Evolutionary conservation across 2,888 invertebrate genomes (phyloP).

Genomic region (Pycnomerus fuliginosus): DNA sequence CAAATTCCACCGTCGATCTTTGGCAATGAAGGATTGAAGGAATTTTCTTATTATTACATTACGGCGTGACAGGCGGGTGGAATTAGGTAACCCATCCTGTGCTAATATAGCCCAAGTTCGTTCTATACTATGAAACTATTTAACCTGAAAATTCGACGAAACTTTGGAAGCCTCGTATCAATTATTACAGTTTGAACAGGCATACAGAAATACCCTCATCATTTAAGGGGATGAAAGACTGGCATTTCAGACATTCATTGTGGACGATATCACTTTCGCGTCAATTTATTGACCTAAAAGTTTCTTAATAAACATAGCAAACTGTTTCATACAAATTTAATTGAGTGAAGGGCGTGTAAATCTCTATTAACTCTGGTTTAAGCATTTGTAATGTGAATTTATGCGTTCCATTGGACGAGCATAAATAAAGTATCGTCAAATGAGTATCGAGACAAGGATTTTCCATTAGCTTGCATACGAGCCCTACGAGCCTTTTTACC

Average conservation of each 20-base stretch:
- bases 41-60: too few species aligned
- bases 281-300: constrained; percentile 17
- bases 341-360: too few species aligned
- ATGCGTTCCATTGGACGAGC: constrained; percentile 11
- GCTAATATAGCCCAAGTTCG: too few species aligned
- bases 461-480: constrained; percentile 19
- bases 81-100: too few species aligned
- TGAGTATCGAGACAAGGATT: constrained; percentile 18
- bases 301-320: constrained; percentile 15
- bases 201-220: constrained; percentile 21
- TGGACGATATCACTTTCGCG: constrained; percentile 10
- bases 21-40: too few species aligned
- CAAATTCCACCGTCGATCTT: too few species aligned
- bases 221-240: constrained; percentile 18
- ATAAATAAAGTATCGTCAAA: constrained; percentile 20
- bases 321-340: too few species aligned
- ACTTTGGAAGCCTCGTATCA: constrained; percentile 14
- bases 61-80: too few species aligned
- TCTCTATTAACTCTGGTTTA: too few species aligned
- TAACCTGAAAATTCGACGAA: constrained; percentile 8
- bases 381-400: constrained; percentile 10
- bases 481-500: constrained; percentile 2
- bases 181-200: constrained; percentile 20
- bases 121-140: too few species aligned
- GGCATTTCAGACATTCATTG: constrained; percentile 19